Conservation (phyloP, 2,797 vertebrate species). For the Scyliorhinus canicula region DNA sequence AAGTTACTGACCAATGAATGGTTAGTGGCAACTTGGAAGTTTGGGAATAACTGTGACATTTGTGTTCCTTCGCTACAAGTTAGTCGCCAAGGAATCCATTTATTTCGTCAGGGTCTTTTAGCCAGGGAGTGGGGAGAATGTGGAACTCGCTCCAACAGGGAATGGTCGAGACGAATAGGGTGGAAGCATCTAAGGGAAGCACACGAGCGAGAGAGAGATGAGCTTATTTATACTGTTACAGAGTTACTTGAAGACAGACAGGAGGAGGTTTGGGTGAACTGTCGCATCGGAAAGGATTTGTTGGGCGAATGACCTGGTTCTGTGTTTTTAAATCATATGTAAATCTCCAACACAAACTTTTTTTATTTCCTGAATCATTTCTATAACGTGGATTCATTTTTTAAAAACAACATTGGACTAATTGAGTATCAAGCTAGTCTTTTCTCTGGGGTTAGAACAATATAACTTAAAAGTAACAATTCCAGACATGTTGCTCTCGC, state of each 20-base stretch:
- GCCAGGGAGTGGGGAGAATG: too few species aligned
- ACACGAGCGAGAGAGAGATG: too few species aligned
- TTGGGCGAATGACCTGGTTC: not conserved
- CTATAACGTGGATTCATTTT: not conserved
- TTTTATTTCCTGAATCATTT: not conserved
- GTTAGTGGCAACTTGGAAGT: not conserved
- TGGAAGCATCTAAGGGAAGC: too few species aligned
- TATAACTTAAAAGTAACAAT: not conserved
- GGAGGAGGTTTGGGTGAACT: too few species aligned
- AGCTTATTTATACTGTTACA: too few species aligned
- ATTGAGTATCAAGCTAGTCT: not conserved
- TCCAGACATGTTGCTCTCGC: not conserved
- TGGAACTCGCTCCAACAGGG: not conserved
- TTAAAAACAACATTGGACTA: not conserved
- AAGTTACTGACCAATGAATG: not conserved
- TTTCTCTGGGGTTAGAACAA: not conserved
- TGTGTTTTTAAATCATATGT: not conserved
- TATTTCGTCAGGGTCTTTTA: too few species aligned
- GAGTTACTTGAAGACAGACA: too few species aligned
- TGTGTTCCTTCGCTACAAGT: not conserved
- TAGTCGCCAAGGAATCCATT: not conserved
- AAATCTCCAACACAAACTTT: not conserved
- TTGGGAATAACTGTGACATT: not conserved
- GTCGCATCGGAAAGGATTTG: too few species aligned
- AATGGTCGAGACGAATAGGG: not conserved